Evolutionary conservation across 2,797 vertebrate species (phyloP), one percentile per base, ranked within the genome.

Genomic region (Lithobates sylvaticus): DNA sequence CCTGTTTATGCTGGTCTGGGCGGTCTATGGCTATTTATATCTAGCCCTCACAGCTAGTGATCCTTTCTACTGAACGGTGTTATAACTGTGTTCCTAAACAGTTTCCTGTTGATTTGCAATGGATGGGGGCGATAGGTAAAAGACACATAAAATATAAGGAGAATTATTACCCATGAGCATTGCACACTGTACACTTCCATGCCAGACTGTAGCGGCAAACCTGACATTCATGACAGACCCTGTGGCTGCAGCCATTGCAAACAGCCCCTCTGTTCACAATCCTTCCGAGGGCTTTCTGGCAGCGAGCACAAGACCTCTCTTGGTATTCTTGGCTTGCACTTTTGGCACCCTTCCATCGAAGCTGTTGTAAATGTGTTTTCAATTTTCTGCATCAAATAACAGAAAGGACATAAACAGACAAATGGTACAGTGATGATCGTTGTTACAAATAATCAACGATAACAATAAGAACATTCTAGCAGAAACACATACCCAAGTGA

Each of bases 131-230:
- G 2, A 2, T 13, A 50, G 47, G 47, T 16, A 5, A 50, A 50
- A 50, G 47, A 50, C 2, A 13, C 47, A 50, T 34, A 34, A 50
- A 50, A 50, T 54, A 54, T 16, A 23, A 26, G 61, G 2, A 26
- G 2, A 61, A 15, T 71, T 32, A 36, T 72, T 39, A 98, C 97
- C 96, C 96, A 54, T 96, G 95, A 26, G 97, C 96, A 0, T 96
- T 94, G 89, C 98, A 99, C 81, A 97, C 73, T 0, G 96, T 97
- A 91, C 98, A 99, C 88, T 95, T 96, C 97, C 97, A 98, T 3
- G 89, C 79, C 0, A 2, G 88, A 6, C 91, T 88, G n/a, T 90
- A 84, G 44, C 90, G 89, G 89, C 85, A 89, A 50, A 97, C 92
- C 0, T 96, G 95, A 84, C 98, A 99, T 16, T 86, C 90, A 0